Base-by-base conservation (phyloP, 2,113 vertebrate species). In the Oncorhynchus kisutch region DNA sequence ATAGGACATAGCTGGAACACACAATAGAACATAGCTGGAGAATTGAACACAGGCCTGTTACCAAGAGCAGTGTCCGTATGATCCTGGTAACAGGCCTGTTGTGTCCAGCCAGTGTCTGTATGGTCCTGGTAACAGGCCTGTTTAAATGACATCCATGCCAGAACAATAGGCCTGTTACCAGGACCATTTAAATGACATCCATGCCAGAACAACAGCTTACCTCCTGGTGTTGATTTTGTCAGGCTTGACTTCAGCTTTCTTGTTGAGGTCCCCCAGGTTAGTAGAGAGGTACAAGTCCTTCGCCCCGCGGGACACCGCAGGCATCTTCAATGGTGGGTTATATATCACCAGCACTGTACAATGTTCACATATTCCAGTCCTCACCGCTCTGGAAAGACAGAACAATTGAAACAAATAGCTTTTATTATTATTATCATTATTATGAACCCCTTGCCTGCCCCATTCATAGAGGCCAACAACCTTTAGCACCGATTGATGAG, bases 241-340 rank as follows among this genome's bases (percentile, higher is more conserved):
- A 0, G 93, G 90, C 88, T 97, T 99, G 31, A 99, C 85, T 90
- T 99, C 97, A 74, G 95, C 96, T 85, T 97, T 98, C 89, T 96
- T 98, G 81, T 99, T 99, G 77, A 99, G 96, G 66, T 99, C 98
- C 75, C 96, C 95, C 84, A 99, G 81, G 67, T 96, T 98, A 51
- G 96, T 95, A 82, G 94, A 96, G 84, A 99, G 92, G 80, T 99
- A 98, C 1, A 99, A 92, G 75, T 97, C 96, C 90, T 97, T 99
- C 86, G 94, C 93, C 82, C 94, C 94, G 14, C 95, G 94, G 65
- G 97, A 94, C 70, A 98, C 96, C n/a, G 95, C 94, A 92, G 98
- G 98, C 98, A 99, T 99, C 89, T 93, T 96, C 84, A 83, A 79
- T 14, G 75, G 22, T 75, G 79, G 76, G 69, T 85, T 90, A 25